Percentiles rank a stretch among this genome's conserved stretches.
phyloP scores from a whole-genome alignment of 2,797 vertebrate genomes.

The Fratercula arctica region DNA sequence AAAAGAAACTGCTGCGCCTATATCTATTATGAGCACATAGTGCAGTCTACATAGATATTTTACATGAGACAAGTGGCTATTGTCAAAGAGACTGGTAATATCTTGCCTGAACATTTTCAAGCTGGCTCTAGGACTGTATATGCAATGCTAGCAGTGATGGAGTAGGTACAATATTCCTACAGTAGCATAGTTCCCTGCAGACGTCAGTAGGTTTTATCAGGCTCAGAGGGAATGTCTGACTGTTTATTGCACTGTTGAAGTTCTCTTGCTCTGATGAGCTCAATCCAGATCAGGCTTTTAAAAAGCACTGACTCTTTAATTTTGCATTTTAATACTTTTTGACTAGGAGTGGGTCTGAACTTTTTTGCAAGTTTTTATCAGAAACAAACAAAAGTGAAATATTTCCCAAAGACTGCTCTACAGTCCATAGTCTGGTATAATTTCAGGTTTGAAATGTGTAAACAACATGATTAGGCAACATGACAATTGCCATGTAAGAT shows the following conservation, averaged over 20 bases:
- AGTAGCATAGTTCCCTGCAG: slow-evolving; percentile 24
- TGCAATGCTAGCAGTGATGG: slow-evolving; percentile 10
- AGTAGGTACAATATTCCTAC: background rate
- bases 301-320: background rate
- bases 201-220: slow-evolving; percentile 21
- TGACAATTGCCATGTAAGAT: background rate
- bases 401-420: background rate
- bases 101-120: background rate
- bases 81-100: background rate
- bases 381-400: background rate
- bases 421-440: background rate
- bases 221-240: slow-evolving; percentile 12
- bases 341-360: background rate
- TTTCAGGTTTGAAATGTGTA: background rate
- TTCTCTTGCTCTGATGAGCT: background rate
- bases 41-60: background rate
- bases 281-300: background rate
- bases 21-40: background rate
- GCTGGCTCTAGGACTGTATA: background rate
- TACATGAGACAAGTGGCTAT: slow-evolving; percentile 25
- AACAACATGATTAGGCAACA: background rate
- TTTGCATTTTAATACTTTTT: background rate
- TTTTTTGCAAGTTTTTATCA: background rate
- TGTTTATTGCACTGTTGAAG: background rate
- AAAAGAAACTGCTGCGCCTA: background rate